Conservation (phyloP, 35 echinoderm and acorn worm genomes). For the Heliocidaris tuberculata region DNA sequence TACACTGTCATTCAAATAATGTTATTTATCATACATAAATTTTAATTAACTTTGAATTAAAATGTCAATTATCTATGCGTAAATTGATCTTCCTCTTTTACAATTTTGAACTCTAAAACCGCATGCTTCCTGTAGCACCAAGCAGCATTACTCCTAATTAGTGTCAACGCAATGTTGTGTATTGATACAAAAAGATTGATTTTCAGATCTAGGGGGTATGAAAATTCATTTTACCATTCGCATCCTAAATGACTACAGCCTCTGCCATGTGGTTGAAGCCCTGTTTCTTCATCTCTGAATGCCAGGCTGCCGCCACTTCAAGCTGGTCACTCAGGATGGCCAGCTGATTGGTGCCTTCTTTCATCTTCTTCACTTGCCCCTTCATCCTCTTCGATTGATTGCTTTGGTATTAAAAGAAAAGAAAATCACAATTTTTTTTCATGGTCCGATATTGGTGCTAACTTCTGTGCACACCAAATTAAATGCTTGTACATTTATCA, state of each 20-base stretch:
- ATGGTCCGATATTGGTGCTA: too few relatives aligned
- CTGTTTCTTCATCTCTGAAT: slow-evolving; percentile 7
- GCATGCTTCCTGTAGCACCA: too few relatives aligned
- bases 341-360: background rate
- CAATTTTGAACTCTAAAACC: too few relatives aligned
- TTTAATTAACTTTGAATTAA: background rate
- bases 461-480: background rate
- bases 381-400: background rate
- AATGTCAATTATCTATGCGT: background rate
- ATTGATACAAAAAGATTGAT: background rate
- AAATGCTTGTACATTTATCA: slow-evolving; percentile 6
- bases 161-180: too few relatives aligned
- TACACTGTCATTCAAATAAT: background rate
- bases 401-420: slow-evolving; percentile 6
- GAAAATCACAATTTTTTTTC: background rate
- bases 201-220: background rate
- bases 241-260: background rate
- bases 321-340: background rate
- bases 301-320: background rate
- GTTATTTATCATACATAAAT: background rate
- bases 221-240: slow-evolving; percentile 23
- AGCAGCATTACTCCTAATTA: too few relatives aligned
- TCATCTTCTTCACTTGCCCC: background rate
- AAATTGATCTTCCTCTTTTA: too few relatives aligned
- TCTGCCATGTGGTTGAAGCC: slow-evolving; percentile 7